phyloP scores from a whole-genome alignment of 2,888 invertebrate genomes.

The Meghimatium bilineatum region DNA sequence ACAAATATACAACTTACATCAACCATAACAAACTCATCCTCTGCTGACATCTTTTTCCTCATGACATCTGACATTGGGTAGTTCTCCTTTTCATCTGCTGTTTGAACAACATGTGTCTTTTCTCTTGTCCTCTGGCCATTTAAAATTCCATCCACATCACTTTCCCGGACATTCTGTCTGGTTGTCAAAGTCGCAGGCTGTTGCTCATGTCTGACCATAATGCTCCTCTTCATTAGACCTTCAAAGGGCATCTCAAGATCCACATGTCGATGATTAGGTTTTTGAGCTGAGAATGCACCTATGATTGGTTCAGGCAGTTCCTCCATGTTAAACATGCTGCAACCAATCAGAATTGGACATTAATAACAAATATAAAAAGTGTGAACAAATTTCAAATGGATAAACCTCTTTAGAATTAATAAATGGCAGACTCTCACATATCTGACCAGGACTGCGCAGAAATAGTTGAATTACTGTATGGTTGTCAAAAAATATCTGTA shows the following conservation, averaged over 20 bases:
- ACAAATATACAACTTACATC: constrained; percentile 39
- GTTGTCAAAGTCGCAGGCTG: neutral
- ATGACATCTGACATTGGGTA: neutral
- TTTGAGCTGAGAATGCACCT: constrained; percentile 46
- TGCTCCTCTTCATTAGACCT: constrained; percentile 45
- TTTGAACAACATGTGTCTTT: neutral
- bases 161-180: constrained; percentile 1
- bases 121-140: neutral
- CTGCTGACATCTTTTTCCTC: constrained; percentile 21
- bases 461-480: too few relatives aligned
- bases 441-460: too few relatives aligned
- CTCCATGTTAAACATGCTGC: constrained; percentile 41
- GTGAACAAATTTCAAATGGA: neutral
- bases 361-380: too few relatives aligned
- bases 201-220: constrained; percentile 34
- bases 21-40: constrained; percentile 48
- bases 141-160: neutral
- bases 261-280: neutral
- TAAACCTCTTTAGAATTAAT: too few relatives aligned
- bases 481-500: too few relatives aligned
- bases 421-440: too few relatives aligned
- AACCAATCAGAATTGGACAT: neutral
- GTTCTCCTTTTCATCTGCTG: constrained; percentile 44
- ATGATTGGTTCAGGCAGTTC: constrained; percentile 45
- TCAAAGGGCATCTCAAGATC: constrained; percentile 41